Base-by-base conservation (phyloP, 1,140 invertebrate genomes). In the Plectrocnemia conspersa region DNA sequence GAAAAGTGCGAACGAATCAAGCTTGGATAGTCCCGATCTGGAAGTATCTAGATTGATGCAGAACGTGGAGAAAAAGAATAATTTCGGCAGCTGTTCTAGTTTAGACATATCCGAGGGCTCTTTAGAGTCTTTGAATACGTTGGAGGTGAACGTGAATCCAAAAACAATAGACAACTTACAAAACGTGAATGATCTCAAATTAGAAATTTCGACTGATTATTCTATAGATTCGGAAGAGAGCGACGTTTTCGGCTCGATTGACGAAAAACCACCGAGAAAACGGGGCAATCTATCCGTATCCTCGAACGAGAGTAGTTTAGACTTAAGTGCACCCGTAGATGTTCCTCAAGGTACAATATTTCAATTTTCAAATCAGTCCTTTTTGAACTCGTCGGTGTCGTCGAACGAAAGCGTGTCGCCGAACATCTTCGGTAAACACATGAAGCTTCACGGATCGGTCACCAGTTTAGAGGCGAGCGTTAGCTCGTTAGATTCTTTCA, bases 1-100 rank as follows among this genome's bases (percentile, higher is more conserved):
- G 65, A 74, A 75, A 48, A 75, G 74, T 59, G 72, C 70, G 55
- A 76, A 72, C 49, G 73, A 76, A 58, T 73, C 72, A 13, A 75
- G 71, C 62, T 61, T 74, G 5, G 73, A 77, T 44, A 75, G 73
- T 58, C 71, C 73, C 0, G 75, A 77, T 64, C 49, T 74, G 49
- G 75, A 77, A 64, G 73, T 75, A 0, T 75, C 74, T 29, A 68
- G 72, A 53, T 56, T 74, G 3, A 76, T 75, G 71, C 33, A 47
- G 67, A 66, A 33, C 47, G 65, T 47, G 47, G 65, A 6, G 42
- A 33, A 42, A 68, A 69, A 64, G 65, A 68, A 18, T 69, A 72
- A 52, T 23, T 71, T 71, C 47, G 73, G 74, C 49, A 74, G 72
- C 47, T 73, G 66, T 41, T 74, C 72, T 1, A 74, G 72, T 22